A percentile compares a stretch with the other conserved stretches of the same genome.
phyloP scores from a whole-genome alignment of 2,113 vertebrate genomes.

The Pseudolaguvia tuberculata region DNA sequence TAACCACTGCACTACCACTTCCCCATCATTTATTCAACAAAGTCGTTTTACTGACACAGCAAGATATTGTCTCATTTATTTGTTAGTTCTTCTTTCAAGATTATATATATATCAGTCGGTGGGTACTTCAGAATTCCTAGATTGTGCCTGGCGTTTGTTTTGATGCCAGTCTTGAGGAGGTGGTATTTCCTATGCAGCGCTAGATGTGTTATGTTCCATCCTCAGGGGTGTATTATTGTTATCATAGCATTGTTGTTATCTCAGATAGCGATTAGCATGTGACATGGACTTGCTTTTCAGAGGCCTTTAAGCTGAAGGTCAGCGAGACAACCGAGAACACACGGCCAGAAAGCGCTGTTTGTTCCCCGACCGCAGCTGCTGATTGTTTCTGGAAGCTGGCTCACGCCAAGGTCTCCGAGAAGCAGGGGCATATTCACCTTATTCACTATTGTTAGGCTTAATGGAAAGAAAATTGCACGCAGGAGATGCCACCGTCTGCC shows the following conservation, averaged over 20 bases:
- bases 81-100: too few relatives aligned
- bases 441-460: constrained; percentile 51
- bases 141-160: neutral
- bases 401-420: constrained; percentile 47
- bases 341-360: constrained; percentile 33
- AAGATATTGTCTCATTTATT: too few relatives aligned
- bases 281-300: constrained; percentile 41
- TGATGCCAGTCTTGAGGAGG: neutral
- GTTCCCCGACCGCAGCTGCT: constrained; percentile 42
- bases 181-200: neutral
- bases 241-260: constrained; percentile 26
- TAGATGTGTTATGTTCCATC: constrained; percentile 1
- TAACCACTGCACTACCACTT: too few relatives aligned
- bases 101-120: too few relatives aligned
- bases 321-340: constrained; percentile 21
- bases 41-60: too few relatives aligned
- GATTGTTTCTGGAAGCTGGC: constrained; percentile 46
- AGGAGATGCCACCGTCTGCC: constrained; percentile 33
- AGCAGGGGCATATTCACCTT: constrained; percentile 43
- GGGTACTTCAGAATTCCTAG: neutral
- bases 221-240: constrained; percentile 23
- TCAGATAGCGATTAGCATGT: constrained; percentile 26
- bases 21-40: too few relatives aligned
- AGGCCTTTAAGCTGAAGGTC: constrained; percentile 50
- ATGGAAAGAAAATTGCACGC: constrained; percentile 47